These are phyloP conservation scores for Thamnaconus septentrionalis DNA, from an alignment of 2,113 vertebrate species.

Conservation along the genomic window DNA sequence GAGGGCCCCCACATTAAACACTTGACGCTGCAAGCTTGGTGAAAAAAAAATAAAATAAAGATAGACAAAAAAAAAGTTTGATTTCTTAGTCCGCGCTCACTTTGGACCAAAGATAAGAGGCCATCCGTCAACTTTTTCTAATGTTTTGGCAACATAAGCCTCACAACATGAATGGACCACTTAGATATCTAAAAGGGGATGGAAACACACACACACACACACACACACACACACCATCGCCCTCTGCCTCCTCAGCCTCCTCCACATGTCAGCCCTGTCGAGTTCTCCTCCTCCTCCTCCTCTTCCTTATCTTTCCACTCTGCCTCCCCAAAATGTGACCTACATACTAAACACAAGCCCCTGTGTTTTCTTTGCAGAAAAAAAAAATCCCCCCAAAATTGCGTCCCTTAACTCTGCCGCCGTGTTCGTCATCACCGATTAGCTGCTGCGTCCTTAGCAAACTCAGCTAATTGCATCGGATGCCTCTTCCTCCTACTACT, in stretches of 20 bases:
- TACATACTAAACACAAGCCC: not conserved
- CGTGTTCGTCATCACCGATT: constrained; percentile 18
- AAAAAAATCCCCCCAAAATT: too few relatives aligned
- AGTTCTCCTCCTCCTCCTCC: constrained; percentile 1
- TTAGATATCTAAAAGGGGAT: constrained; percentile 1
- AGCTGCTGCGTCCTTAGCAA: constrained; percentile 35
- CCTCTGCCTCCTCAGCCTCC: not conserved
- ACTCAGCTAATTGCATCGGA: constrained; percentile 37
- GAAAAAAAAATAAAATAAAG: too few relatives aligned
- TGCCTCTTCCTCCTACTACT: constrained; percentile 36
- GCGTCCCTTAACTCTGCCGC: not conserved
- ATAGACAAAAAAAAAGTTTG: too few relatives aligned
- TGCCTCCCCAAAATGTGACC: constrained; percentile 22
- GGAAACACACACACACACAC: not conserved
- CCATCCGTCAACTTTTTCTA: not conserved
- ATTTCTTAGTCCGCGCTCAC: too few relatives aligned
- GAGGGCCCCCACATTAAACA: too few relatives aligned
- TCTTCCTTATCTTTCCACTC: constrained; percentile 17
- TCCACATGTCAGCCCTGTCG: constrained; percentile 19
- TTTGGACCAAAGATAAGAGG: constrained; percentile 2
- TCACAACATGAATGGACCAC: not conserved
- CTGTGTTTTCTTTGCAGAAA: too few relatives aligned
- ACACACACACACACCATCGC: not conserved
- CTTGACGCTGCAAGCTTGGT: too few relatives aligned
- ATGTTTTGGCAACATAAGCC: not conserved